These are phyloP conservation scores for Cheilosia urbana DNA, from an alignment of 2,888 invertebrate genomes.

Conservation along the genomic window DNA sequence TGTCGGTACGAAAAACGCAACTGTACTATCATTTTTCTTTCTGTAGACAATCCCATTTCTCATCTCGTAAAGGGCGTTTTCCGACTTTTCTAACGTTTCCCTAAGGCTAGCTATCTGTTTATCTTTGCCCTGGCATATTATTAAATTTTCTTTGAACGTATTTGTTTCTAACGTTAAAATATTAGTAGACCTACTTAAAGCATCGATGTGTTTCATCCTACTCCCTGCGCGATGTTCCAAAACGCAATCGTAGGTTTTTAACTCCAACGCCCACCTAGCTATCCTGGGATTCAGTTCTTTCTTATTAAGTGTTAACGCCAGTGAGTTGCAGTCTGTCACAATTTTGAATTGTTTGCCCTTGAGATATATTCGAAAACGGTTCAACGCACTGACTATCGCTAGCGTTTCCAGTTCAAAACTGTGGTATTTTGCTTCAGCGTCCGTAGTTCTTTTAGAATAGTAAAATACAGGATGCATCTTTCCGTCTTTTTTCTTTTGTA, in stretches of 20 bases:
- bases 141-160: not conserved
- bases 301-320: slow-evolving; percentile 71
- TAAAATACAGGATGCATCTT: slow-evolving; percentile 77
- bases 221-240: slow-evolving; percentile 35
- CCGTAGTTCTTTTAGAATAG: slow-evolving; percentile 77
- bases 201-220: slow-evolving; percentile 57
- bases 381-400: slow-evolving; percentile 77
- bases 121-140: not conserved
- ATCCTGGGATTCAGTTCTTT: slow-evolving; percentile 75
- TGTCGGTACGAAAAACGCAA: not conserved
- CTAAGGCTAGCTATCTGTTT: not conserved
- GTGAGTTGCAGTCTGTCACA: slow-evolving; percentile 76
- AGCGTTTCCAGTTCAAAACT: slow-evolving; percentile 79
- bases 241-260: slow-evolving; percentile 11
- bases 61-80: not conserved
- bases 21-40: not conserved
- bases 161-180: slow-evolving; percentile 53
- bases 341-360: too few species aligned
- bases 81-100: not conserved
- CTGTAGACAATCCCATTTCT: not conserved
- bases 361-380: slow-evolving; percentile 77
- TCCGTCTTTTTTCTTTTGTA: slow-evolving; percentile 39
- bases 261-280: slow-evolving; percentile 66
- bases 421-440: slow-evolving; percentile 76
- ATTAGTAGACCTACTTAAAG: slow-evolving; percentile 59